A percentile compares a stretch with the other conserved stretches of the same genome.
phyloP scores from a whole-genome alignment of 2,888 invertebrate species.

The Tuberolachnus salignus region DNA sequence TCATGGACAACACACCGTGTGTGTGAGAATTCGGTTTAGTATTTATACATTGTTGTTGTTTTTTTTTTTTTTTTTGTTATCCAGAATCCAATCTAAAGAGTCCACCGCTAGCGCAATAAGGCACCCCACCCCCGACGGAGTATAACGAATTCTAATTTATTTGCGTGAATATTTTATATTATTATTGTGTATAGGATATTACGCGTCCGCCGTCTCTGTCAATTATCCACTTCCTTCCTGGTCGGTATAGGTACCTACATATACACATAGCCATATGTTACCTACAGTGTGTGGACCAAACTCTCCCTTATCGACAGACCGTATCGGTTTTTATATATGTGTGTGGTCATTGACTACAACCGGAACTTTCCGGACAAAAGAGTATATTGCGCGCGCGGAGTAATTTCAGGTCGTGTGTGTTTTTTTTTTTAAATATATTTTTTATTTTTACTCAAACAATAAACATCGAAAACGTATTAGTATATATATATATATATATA shows the following conservation, averaged over 20 bases:
- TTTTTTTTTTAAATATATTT: no score
- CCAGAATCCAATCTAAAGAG: constrained; percentile 56
- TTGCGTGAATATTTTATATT: constrained; percentile 46
- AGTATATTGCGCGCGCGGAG: constrained; percentile 28
- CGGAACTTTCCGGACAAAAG: constrained; percentile 55
- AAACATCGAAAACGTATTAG: constrained; percentile 12
- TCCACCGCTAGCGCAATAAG: constrained; percentile 28
- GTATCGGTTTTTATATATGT: constrained; percentile 36
- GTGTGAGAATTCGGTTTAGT: constrained; percentile 32
- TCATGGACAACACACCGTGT: constrained; percentile 44
- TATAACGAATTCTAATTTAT: constrained; percentile 55
- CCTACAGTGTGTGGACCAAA: constrained; percentile 49
- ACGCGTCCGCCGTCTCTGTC: constrained; percentile 42
- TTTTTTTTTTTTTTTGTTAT: constrained; percentile 19
- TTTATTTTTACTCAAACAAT: constrained; percentile 43
- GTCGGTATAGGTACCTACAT: constrained; percentile 11
- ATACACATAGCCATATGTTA: constrained; percentile 39
- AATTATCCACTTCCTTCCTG: constrained; percentile 56
- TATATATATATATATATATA: background rate
- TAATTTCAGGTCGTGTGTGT: constrained; percentile 28
- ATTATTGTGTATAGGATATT: constrained; percentile 19
- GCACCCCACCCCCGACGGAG: constrained; percentile 38
- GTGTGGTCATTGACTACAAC: constrained; percentile 53
- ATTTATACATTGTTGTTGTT: background rate
- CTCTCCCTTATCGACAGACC: constrained; percentile 56